These are phyloP conservation scores for Sclerurus mexicanus DNA, from an alignment of 2,113 vertebrate species.

Conservation along the genomic window DNA sequence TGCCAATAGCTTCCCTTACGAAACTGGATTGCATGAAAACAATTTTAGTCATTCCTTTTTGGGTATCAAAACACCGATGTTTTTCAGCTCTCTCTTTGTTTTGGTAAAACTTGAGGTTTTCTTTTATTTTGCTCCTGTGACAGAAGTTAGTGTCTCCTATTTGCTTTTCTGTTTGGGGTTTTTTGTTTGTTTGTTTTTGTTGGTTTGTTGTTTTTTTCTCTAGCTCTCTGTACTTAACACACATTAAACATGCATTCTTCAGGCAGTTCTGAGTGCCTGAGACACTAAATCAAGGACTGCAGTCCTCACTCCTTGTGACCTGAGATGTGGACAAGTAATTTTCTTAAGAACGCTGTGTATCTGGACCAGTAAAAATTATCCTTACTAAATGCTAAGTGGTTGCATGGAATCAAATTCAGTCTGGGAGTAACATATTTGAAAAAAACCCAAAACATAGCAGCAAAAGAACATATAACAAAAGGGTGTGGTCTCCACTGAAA, in stretches of 20 bases:
- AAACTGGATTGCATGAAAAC: not conserved
- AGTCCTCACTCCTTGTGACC: not conserved
- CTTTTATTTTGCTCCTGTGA: not conserved
- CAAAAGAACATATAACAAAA: not conserved
- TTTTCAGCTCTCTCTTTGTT: not conserved
- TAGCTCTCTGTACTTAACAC: not conserved
- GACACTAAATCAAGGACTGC: not conserved
- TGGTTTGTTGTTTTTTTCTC: not conserved
- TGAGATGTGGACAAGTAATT: not conserved
- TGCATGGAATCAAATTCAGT: not conserved
- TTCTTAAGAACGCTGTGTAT: not conserved
- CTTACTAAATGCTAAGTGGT: not conserved
- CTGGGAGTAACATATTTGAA: not conserved
- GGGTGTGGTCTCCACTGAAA: rapidly evolving
- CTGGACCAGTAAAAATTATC: not conserved
- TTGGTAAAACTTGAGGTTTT: not conserved
- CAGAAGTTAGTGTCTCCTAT: not conserved
- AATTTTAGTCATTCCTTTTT: not conserved
- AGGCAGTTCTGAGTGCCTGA: not conserved
- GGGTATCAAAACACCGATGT: not conserved
- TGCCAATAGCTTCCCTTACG: not conserved
- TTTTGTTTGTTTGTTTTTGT: no score
- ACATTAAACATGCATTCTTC: not conserved
- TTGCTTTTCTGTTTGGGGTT: not conserved
- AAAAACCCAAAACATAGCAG: not conserved